Percentiles rank a stretch among this genome's conserved stretches.
Evolutionary conservation across 2,797 vertebrate genomes (phyloP).

Genomic region (Buceros bicornis): DNA sequence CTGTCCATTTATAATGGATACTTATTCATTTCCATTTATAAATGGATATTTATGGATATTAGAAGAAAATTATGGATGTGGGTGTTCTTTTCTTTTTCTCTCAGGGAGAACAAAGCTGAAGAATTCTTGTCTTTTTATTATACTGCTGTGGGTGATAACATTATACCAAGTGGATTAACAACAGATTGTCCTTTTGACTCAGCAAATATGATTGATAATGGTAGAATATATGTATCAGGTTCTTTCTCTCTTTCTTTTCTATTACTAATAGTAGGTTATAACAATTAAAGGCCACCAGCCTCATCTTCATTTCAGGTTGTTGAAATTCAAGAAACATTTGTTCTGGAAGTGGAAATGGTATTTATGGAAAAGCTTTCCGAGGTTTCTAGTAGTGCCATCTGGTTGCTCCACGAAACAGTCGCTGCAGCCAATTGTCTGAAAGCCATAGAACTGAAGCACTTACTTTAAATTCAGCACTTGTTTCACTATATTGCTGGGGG

Average conservation of each 20-base stretch:
- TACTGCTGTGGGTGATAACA: not conserved
- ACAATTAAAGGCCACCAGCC: not conserved
- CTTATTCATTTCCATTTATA: too few species aligned
- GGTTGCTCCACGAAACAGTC: not conserved
- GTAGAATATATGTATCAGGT: not conserved
- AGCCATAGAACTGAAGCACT: not conserved
- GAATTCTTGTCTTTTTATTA: not conserved
- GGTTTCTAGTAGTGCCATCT: conserved; percentile 6
- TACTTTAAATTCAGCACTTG: conserved; percentile 28
- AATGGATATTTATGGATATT: not conserved
- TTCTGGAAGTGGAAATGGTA: not conserved
- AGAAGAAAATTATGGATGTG: not conserved
- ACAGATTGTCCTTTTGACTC: not conserved
- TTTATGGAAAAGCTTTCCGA: conserved; percentile 30
- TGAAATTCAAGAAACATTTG: not conserved
- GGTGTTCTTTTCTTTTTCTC: not conserved
- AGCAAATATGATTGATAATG: not conserved
- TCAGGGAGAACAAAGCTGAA: not conserved
- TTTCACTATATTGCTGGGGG: not conserved
- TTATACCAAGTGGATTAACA: not conserved
- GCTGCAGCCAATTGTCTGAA: not conserved
- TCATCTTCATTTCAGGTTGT: not conserved
- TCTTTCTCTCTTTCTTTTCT: not conserved
- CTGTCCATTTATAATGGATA: not conserved
- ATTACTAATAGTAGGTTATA: not conserved